Base-by-base conservation (phyloP, 2,888 invertebrate genomes). In the Augochlorella aurata region DNA sequence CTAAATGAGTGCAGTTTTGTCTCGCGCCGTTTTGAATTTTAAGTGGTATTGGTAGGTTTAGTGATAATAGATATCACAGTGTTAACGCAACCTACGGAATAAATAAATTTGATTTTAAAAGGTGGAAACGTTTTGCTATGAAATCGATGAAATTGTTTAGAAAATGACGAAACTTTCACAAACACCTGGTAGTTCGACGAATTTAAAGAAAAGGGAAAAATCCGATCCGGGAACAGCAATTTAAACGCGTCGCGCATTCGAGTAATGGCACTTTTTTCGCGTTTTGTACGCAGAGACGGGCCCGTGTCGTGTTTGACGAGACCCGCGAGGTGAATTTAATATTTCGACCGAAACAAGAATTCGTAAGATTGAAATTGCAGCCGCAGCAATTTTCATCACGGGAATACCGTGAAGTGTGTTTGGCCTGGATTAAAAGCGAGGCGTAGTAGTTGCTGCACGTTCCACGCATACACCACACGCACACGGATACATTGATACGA, bases 311-410 rank as follows among this genome's bases (percentile, higher is more conserved):
- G 73, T 47, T 73, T 66, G 79, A 70, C 81, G 81, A 61, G 49
- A 76, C 65, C 65, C 71, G 24, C 58, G 58, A 38, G 63, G 16
- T n/a, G 77, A 77, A 83, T 84, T 83, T 84, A 80, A 84, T 84
- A 80, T 80, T 79, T 74, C 61, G 29, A 45, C 38, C 10, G 54
- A 52, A 52, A 65, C 44, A 29, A 68, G 73, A 67, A 74, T 74
- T 83, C 68, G 74, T 77, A 79, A 83, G 83, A 84, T 83, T 74
- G 84, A 84, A 83, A 83, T 79, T 74, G 79, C 83, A 70, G 69
- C 50, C 67, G 47, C 66, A 68, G 83, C 74, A 79, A 83, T 84
- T 84, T 84, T 84, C 83, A 83, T 84, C 79, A 74, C 61, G 54
- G 74, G 61, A 69, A 76, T 72, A 79, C 79, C 50, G 68, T 75